Evolutionary conservation across 1,140 invertebrate genomes (phyloP).

Genomic region (Caerostris extrusa): DNA sequence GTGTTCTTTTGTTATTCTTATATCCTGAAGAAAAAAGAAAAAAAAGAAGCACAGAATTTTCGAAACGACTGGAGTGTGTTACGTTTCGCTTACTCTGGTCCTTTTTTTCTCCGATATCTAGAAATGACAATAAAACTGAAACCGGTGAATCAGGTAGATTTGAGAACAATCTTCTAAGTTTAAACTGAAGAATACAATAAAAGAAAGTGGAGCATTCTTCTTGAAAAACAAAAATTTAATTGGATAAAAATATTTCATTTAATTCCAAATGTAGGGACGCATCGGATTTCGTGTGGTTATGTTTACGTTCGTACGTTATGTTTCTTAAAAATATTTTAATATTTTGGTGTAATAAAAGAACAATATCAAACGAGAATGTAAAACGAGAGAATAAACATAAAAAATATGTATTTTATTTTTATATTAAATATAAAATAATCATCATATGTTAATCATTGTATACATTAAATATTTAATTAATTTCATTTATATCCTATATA

Average conservation of each 20-base stretch:
- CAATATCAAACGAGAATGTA: too few relatives aligned
- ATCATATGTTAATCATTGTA: too few relatives aligned
- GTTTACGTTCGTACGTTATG: too few relatives aligned
- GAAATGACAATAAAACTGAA: not conserved
- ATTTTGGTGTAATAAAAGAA: too few relatives aligned
- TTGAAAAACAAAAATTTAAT: not conserved
- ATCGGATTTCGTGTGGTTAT: too few relatives aligned
- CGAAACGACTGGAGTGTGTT: not conserved
- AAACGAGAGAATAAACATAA: too few relatives aligned
- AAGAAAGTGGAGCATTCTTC: not conserved
- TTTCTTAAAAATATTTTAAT: too few relatives aligned
- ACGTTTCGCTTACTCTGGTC: not conserved
- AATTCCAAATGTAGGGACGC: too few relatives aligned
- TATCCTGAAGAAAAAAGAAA: not conserved
- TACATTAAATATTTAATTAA: too few relatives aligned
- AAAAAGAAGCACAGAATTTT: conserved; percentile 1
- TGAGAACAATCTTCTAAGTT: not conserved
- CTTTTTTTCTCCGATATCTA: not conserved
- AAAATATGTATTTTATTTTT: too few relatives aligned
- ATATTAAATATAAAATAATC: too few relatives aligned
- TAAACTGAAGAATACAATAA: not conserved
- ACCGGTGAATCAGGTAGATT: not conserved
- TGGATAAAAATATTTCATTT: not conserved
- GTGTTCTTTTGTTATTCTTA: conserved; percentile 6
- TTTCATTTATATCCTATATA: too few relatives aligned